A percentile compares a stretch with the other conserved stretches of the same genome.
Evolutionary conservation across 2,888 invertebrate species (phyloP).

Genomic region (Notodonta dromedarius): DNA sequence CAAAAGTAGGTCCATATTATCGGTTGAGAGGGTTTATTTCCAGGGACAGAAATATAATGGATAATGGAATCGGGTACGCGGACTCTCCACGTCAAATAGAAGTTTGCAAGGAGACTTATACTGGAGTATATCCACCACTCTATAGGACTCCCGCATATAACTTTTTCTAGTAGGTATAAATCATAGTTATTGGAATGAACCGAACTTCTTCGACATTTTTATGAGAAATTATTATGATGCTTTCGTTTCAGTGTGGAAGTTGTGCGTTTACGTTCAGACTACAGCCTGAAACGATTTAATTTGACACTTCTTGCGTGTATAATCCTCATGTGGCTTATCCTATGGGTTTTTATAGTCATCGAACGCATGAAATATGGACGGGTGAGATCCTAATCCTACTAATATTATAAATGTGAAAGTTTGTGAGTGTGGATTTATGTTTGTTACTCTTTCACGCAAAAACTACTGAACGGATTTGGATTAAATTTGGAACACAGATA

Average conservation of each 20-base stretch:
- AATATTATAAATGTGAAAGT: too few relatives aligned
- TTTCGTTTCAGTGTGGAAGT: constrained; percentile 61
- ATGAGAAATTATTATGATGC: neutral
- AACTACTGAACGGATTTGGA: too few relatives aligned
- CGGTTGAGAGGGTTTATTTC: neutral
- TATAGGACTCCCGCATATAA: constrained; percentile 70
- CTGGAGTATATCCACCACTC: constrained; percentile 56
- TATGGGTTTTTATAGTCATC: constrained; percentile 61
- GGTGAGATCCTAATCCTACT: constrained; percentile 56
- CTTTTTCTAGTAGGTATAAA: constrained; percentile 70
- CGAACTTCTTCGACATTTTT: constrained; percentile 7
- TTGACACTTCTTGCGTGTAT: constrained; percentile 46
- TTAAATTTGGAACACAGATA: too few relatives aligned
- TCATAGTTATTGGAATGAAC: constrained; percentile 3
- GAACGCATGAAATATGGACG: constrained; percentile 58
- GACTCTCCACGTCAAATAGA: constrained; percentile 35
- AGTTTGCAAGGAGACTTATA: constrained; percentile 63
- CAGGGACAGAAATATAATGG: neutral
- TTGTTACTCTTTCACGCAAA: too few relatives aligned
- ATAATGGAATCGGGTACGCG: neutral
- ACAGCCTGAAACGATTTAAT: constrained; percentile 52
- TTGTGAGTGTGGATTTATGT: too few relatives aligned
- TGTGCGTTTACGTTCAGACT: constrained; percentile 50
- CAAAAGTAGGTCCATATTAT: neutral
- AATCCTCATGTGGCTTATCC: constrained; percentile 51